Conservation (phyloP, 2,797 vertebrate species). For the Micropoecilia bifurca region DNA sequence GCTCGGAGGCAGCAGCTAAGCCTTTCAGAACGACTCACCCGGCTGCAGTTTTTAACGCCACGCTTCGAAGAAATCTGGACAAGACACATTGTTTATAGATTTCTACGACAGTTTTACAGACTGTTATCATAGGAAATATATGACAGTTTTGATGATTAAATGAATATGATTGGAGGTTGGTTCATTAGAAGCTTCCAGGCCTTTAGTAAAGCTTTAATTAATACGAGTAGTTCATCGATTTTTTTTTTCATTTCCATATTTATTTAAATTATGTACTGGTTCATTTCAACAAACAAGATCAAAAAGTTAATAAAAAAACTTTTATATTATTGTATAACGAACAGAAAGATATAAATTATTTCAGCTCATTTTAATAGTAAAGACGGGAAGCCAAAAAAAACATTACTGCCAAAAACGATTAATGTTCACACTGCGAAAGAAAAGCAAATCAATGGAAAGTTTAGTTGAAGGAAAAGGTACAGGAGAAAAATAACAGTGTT, state of each 20-base stretch:
- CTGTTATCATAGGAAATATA: background rate
- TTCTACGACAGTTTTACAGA: background rate
- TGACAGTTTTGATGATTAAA: background rate
- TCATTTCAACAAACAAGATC: background rate
- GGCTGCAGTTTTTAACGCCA: background rate
- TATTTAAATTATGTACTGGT: background rate
- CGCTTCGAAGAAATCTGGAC: background rate
- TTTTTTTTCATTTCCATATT: background rate
- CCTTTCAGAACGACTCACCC: background rate
- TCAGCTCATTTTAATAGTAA: background rate
- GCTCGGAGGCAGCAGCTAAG: conserved; percentile 4
- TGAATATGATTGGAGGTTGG: background rate
- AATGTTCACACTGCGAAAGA: background rate
- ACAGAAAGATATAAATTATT: too few species aligned
- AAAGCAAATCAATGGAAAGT: background rate
- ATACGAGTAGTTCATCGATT: background rate
- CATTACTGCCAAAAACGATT: background rate
- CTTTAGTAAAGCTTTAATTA: background rate
- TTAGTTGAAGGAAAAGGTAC: background rate
- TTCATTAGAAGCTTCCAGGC: background rate
- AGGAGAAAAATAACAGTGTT: background rate
- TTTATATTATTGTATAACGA: background rate
- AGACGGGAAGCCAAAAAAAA: background rate
- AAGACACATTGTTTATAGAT: background rate
- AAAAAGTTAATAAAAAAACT: background rate